A percentile compares a stretch with the other conserved stretches of the same genome.
phyloP scores from a whole-genome alignment of 64 coral and sea anemone species.

The Dendrophyllia cribrosa region DNA sequence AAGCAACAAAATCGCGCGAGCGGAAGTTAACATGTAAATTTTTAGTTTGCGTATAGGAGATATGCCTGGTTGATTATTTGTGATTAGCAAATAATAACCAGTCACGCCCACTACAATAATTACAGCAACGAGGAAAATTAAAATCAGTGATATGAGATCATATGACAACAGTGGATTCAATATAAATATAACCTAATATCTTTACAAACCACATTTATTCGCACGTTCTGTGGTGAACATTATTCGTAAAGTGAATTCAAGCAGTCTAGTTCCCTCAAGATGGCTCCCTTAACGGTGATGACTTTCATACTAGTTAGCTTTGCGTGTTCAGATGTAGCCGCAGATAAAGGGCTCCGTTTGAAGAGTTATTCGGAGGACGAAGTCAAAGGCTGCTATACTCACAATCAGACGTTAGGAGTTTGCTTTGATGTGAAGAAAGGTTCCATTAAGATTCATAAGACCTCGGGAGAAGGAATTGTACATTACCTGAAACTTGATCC shows the following conservation, averaged over 20 bases:
- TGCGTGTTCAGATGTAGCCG: background rate
- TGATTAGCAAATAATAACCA: too few relatives aligned
- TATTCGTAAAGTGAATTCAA: background rate
- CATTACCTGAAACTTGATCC: conserved; percentile 13
- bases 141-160: too few relatives aligned
- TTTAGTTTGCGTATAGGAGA: too few relatives aligned
- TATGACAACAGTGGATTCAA: background rate
- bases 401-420: conserved; percentile 3
- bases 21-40: too few relatives aligned
- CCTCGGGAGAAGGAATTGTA: background rate
- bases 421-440: conserved; percentile 30
- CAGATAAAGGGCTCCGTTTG: background rate
- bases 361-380: background rate
- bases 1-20: too few relatives aligned
- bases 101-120: background rate
- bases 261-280: background rate
- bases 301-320: background rate
- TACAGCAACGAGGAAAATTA: background rate
- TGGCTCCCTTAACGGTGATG: background rate
- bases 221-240: background rate
- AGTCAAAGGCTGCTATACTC: conserved; percentile 1
- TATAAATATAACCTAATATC: background rate
- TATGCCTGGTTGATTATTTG: too few relatives aligned
- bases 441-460: background rate
- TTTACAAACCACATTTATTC: background rate